Evolutionary conservation across 2,797 vertebrate species (phyloP), one percentile per base, ranked within the genome.

Genomic region (Sphaeramia orbicularis): DNA sequence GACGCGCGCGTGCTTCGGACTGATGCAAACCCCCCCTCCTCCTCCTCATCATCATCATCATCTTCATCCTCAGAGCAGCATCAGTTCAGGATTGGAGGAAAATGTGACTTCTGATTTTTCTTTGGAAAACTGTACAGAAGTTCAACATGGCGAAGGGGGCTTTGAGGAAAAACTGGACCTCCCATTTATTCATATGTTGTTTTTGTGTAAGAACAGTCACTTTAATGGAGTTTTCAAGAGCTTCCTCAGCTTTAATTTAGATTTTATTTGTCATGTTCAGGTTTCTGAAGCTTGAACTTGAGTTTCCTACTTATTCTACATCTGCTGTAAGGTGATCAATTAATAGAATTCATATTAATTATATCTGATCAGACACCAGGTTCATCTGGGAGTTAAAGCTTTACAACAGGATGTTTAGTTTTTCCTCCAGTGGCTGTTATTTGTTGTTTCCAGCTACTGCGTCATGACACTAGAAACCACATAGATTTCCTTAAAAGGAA

Each of bases 401-500:
- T 15, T 14, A 35, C 56, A 55, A 58, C 35, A 54, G 7, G 19
- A 16, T 57, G 64, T 81, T 71, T 60, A 56, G 21, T 9, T 74
- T 52, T 42, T 32, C 21, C 45, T 19, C 43, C 59, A 51, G 51
- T n/a, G 42, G 41, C 36, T 53, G 32, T 53, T 67, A 74, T 72
- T 69, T 65, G 42, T 50, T 27, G 49, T 82, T 77, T 86, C 75
- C 87, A 72, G 35, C 32, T 1, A 19, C 21, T 81, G 57, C 79
- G 80, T 89, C 86, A 89, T 60, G 53, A 52, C 54, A 37, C 43
- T 11, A 48, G 65, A 80, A 85, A 64, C 54, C 41, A 75, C 84
- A 91, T 89, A 83, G 80, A 76, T 87, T 78, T 83, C 91, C 91
- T 89, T 91, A 89, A 83, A 91, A 88, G 91, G 92, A 51, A 77